phyloP scores from a whole-genome alignment of 2,888 invertebrate genomes.

The Adineta ricciae region DNA sequence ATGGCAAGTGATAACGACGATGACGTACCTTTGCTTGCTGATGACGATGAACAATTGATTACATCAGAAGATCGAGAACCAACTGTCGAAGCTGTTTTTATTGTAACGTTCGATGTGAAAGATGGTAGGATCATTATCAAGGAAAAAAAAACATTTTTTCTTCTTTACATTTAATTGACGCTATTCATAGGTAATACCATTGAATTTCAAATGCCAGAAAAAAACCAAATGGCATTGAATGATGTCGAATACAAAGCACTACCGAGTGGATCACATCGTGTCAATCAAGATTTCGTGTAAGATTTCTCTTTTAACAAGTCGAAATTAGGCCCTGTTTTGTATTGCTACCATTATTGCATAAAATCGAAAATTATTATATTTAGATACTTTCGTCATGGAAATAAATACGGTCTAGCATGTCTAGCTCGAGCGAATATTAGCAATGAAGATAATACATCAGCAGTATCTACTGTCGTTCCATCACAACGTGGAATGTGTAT shows the following conservation, averaged over 20 bases:
- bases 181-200: background rate
- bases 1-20: background rate
- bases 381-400: background rate
- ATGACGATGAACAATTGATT: background rate
- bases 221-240: background rate
- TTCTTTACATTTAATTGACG: background rate
- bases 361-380: background rate
- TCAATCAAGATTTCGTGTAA: background rate
- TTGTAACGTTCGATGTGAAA: background rate
- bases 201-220: background rate
- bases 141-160: background rate
- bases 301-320: background rate
- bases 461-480: background rate
- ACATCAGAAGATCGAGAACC: background rate
- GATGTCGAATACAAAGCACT: background rate
- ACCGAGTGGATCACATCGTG: background rate
- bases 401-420: background rate
- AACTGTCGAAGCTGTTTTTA: background rate
- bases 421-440: background rate
- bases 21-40: background rate
- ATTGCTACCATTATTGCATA: no score
- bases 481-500: background rate
- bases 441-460: background rate
- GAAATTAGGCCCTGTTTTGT: no score
- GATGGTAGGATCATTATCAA: background rate